Conservation (phyloP, 2,888 invertebrate species). For the Lasioglossum pauxillum region DNA sequence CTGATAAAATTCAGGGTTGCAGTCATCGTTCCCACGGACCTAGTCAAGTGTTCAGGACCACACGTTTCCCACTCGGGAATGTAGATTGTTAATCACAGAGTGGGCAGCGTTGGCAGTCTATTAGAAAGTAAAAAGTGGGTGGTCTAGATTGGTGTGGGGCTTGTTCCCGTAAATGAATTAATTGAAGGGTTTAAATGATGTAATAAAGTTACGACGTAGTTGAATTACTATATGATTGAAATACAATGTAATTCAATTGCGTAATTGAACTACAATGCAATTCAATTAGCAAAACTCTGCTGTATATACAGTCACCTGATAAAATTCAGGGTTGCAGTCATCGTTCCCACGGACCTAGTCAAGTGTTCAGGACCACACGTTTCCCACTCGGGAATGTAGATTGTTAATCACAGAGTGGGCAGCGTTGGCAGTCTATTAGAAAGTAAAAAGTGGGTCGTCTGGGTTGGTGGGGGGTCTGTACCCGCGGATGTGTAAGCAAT, state of each 20-base stretch:
- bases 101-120: background rate
- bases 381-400: background rate
- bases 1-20: background rate
- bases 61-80: background rate
- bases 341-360: background rate
- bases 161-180: too few relatives aligned
- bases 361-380: background rate
- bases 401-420: background rate
- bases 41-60: background rate
- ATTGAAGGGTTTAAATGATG: too few relatives aligned
- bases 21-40: background rate
- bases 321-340: background rate
- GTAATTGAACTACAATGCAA: too few relatives aligned
- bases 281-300: too few relatives aligned
- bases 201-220: too few relatives aligned
- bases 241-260: too few relatives aligned
- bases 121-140: conserved; percentile 4
- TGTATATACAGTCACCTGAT: too few relatives aligned
- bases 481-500: conserved; percentile 43
- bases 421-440: background rate
- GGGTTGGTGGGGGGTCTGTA: background rate
- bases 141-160: background rate
- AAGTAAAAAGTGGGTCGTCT: conserved; percentile 6
- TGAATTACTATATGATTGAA: too few relatives aligned
- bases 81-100: background rate